Evolutionary conservation across 2,113 vertebrate species (phyloP).

Genomic region (Pyrgilauda ruficollis): DNA sequence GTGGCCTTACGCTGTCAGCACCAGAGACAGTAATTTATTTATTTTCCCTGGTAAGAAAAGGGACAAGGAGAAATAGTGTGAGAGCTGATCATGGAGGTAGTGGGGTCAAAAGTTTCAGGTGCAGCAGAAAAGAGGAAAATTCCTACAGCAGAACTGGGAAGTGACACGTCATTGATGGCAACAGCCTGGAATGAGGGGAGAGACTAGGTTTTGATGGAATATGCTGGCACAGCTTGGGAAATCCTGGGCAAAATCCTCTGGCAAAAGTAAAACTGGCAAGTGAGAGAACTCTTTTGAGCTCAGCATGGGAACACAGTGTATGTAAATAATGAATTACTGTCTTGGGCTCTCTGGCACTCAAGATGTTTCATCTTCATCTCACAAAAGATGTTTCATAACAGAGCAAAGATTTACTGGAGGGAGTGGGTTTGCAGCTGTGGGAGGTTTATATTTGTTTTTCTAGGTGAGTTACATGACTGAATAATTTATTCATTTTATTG

Average conservation of each 20-base stretch:
- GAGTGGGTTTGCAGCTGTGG: neutral
- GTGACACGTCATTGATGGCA: neutral
- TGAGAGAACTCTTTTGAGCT: neutral
- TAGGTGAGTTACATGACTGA: neutral
- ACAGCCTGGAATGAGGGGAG: neutral
- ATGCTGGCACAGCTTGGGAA: neutral
- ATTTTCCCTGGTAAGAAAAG: neutral
- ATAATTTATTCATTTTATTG: neutral
- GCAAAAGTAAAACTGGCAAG: neutral
- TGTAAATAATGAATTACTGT: neutral
- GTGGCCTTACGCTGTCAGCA: fast-evolving
- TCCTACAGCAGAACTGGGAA: neutral
- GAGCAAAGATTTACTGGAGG: neutral
- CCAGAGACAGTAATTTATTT: neutral
- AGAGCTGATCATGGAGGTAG: neutral
- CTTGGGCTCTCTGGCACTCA: neutral
- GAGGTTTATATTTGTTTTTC: neutral
- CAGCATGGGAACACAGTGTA: neutral
- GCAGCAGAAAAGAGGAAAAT: neutral
- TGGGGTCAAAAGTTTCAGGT: neutral
- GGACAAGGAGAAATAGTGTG: neutral
- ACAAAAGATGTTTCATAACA: neutral
- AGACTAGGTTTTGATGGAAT: neutral
- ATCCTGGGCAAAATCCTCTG: neutral
- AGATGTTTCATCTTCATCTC: neutral